Conservation (phyloP, 2,888 invertebrate species). For the Amblyteles armatorius region DNA sequence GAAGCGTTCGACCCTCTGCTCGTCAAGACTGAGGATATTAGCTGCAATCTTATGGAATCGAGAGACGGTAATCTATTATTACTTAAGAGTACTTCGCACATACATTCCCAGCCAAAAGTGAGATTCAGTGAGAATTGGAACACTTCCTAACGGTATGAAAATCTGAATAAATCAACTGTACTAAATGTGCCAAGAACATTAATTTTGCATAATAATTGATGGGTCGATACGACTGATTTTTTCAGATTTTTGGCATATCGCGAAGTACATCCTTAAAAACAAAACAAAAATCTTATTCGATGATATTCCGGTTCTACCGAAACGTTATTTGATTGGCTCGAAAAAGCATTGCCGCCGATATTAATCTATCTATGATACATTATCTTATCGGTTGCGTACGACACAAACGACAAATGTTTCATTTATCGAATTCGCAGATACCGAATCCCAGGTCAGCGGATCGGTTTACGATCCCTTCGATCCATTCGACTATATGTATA, state of each 20-base stretch:
- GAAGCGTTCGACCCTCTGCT: constrained; percentile 96
- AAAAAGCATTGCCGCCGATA: not conserved
- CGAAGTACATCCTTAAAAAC: not conserved
- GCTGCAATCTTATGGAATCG: constrained; percentile 63
- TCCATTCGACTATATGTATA: constrained; percentile 92
- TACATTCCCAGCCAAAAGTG: too few species aligned
- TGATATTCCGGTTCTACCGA: not conserved
- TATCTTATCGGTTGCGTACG: constrained; percentile 45
- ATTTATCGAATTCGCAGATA: constrained; percentile 72
- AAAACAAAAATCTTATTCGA: not conserved
- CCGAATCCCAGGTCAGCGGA: constrained; percentile 87
- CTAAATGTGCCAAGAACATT: too few species aligned
- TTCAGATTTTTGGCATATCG: too few species aligned
- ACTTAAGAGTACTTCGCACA: not conserved
- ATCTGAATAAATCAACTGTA: too few species aligned
- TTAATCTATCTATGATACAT: constrained; percentile 5
- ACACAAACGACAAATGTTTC: not conserved
- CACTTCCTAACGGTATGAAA: too few species aligned
- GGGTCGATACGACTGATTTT: too few species aligned
- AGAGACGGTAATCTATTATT: constrained; percentile 71
- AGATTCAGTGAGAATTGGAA: too few species aligned
- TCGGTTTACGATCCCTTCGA: constrained; percentile 92
- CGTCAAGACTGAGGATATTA: constrained; percentile 85
- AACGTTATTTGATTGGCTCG: constrained; percentile 9
- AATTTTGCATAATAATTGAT: too few species aligned